Evolutionary conservation across 2,888 invertebrate genomes (phyloP), one percentile per base, ranked within the genome.

Genomic region (Amphipyra berbera): DNA sequence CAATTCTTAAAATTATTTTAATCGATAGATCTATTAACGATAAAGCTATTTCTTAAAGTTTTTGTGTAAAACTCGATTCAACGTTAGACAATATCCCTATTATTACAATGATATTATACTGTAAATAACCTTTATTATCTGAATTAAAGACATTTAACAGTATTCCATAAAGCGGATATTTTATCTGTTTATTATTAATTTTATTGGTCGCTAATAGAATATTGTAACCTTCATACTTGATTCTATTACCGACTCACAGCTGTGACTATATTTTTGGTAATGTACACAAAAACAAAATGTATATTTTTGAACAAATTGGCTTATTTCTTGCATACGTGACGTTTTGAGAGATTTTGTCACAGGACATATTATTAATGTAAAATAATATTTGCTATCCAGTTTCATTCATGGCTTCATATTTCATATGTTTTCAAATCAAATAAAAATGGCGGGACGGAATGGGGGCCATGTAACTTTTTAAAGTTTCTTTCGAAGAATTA

Each of bases 131-230:
- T 38, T 38, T 44, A 44, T 44, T 21, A 15, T 44, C 44, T 44
- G 13, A 44, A 44, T 15, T 44, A 44, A 44, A 44, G 44, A 44
- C 21, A 49, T 49, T 35, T 35, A 49, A 49, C 49, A 13, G 49
- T 37, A 35, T 49, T 37, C 38, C 37, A 37, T 49, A 37, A 37
- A 49, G 13, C 37, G 30, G 49, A 52, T 52, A 40, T 52, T 41
- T 38, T 52, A 52, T 21, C 38, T 38, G 41, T 52, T 41, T 4
- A 41, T 41, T 52, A 52, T 52, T 21, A 52, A 41, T 52, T 52
- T 52, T 41, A 52, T 52, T 41, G 52, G 52, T 49, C 49, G 35
- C 37, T 49, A 49, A 49, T 49, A 49, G 49, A 49, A 37, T 49
- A 49, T 49, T 49, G 49, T 49, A 49, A 37, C 37, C 49, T 49